Evolutionary conservation across 2,797 vertebrate genomes (phyloP).

Genomic region (Ficedula albicollis): DNA sequence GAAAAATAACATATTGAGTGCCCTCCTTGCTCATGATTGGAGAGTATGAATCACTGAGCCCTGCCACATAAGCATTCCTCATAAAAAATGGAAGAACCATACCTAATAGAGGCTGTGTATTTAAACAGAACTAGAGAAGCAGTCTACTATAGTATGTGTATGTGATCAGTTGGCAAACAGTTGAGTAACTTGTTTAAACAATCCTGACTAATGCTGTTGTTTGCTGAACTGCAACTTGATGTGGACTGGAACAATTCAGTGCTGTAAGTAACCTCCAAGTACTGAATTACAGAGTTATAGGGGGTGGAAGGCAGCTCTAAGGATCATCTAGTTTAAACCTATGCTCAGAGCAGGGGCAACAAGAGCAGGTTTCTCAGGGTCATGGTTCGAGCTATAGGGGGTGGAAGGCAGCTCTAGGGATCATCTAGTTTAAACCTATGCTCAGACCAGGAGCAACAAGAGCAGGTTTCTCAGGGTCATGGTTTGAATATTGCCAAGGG

Average conservation of each 20-base stretch:
- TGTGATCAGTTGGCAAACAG: constrained; percentile 1
- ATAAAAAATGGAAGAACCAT: not conserved
- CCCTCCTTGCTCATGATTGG: not conserved
- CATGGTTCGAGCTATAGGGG: not conserved
- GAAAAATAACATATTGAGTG: not conserved
- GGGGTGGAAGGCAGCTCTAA: not conserved
- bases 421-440: not conserved
- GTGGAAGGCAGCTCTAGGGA: not conserved
- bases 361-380: not conserved
- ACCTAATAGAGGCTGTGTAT: not conserved
- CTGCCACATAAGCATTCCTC: not conserved
- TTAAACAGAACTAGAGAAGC: not conserved
- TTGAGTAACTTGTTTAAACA: constrained; percentile 34
- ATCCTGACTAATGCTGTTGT: not conserved
- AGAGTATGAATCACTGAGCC: not conserved
- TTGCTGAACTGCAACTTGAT: not conserved
- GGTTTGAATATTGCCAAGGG: not conserved
- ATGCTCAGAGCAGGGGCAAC: not conserved
- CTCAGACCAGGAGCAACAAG: not conserved
- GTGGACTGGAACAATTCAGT: not conserved
- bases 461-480: not conserved
- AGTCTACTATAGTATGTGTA: not conserved
- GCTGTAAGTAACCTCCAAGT: not conserved
- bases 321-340: not conserved
- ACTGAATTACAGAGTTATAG: not conserved